Base-by-base conservation (phyloP, 1,140 invertebrate genomes). In the Pissodes strobi region DNA sequence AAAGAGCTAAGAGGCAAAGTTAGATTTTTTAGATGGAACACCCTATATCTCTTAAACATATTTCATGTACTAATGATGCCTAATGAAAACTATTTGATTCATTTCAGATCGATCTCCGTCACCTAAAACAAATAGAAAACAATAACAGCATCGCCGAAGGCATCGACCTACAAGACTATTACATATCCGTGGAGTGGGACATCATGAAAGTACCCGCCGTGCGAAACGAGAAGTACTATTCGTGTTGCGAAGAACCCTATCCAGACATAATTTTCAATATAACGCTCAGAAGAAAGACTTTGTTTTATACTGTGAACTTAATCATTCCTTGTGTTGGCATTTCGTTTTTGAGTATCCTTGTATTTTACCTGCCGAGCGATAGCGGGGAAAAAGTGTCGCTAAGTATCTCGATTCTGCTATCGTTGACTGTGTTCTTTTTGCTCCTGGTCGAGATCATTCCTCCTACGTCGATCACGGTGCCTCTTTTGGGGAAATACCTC, bases 201-300 rank as follows among this genome's bases (percentile, higher is more conserved):
- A 93, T 98, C 69, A 89, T 97, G 87, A 83, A 86, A 58, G 92
- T 95, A 69, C 92, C 92, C 58, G 93, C 92, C 4, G 86, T 87
- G 53, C 83, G 92, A 62, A 92, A 93, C 75, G 92, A 94, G 72
- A 92, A 92, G 76, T 94, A 91, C 79, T 95, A 95, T 82, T 90
- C 87, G 71, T 94, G 92, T 79, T 94, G 92, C 79, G 89, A 93
- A 75, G 91, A 94, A 79, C 92, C 93, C 21, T 97, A 94, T 78
- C 90, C 92, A 46, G 93, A 99, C 81, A 97, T 99, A 74, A 96
- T 95, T 66, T 99, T 99, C 84, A 96, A 98, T 80, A 91, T 99
- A 69, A 97, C 94, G 23, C 84, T 99, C 55, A 85, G 98, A 61
- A 85, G 97, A 69, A 98, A 98, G 80, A 98, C 95, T 19, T 87